Evolutionary conservation across 2,113 vertebrate species (phyloP), one percentile per base, ranked within the genome.

Genomic region (Herpailurus yagouaroundi): DNA sequence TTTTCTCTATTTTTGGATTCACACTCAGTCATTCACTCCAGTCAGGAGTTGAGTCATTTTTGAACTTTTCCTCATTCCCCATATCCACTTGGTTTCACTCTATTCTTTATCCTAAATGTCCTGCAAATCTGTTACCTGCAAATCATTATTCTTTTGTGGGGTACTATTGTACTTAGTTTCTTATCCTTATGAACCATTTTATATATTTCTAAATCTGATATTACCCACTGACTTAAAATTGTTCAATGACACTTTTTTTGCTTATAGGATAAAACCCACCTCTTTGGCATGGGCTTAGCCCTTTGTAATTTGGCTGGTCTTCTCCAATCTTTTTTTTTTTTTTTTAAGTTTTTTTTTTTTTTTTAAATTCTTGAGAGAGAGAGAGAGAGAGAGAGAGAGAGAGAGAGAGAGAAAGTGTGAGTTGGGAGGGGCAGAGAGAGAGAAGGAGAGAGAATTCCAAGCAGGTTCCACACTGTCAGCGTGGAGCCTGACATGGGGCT

Each of bases 161-260:
- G 45, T 45, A 45, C 23, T 96, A 18, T 55, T 83, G 10, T 93
- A 74, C 87, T 80, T 96, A 83, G 10, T 93, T 92, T 95, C 64
- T 94, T 95, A 81, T 63, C 12, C 41, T 95, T 96, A 1, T 23
- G 50, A 57, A 91, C 3, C 12, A 85, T 93, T 96, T 31, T 90
- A 7, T 8, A 19, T 92, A 80, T 83, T 94, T 96, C 29, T 94
- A 74, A 94, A 97, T 94, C 48, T 92, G 12, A 66, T 63, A 64
- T 83, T 94, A 64, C 31, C 25, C 48, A 27, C 6, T 29, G 60
- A 23, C 18, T 87, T 94, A 94, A 79, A 95, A 57, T 92, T 66
- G 0, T 80, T 96, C 9, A 84, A 1, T 88, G 80, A 19, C 27
- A 52, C 41, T 77, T 57, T 64, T 92, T 92, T 97, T 92, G 18